Evolutionary conservation across 2,888 invertebrate genomes (phyloP), one percentile per base, ranked within the genome.

Genomic region (Polyommatus icarus): DNA sequence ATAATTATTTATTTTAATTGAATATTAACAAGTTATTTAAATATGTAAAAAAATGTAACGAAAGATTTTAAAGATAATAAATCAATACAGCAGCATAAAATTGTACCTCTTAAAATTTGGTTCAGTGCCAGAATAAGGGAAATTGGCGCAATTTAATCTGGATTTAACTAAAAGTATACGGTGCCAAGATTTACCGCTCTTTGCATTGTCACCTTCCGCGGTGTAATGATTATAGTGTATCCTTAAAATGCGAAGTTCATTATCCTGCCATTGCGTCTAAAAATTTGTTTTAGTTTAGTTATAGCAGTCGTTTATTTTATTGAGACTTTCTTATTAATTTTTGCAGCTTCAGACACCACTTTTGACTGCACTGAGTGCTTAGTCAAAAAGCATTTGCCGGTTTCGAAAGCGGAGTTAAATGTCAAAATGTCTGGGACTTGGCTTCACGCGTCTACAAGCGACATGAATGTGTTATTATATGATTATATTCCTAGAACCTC

Each of bases 181-280:
- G 77, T 73, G 77, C 77, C 77, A 77, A 77, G 77, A 73, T 77
- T 77, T 77, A 77, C 59, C 73, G 59, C 59, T 77, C 7, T 61
- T 46, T 20, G 18, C n/a, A 59, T 18, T 12, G 59, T 72, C 67
- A 67, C 57, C 77, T 54, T 72, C 71, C 46, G 40, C n/a, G 71
- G 36, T 20, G 15, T 75, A 50, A 75, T 75, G 3, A 75, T 73
- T 73, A 73, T 24, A 12, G 24, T 73, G 8, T 61, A 24, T 18
- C 59, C 59, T 20, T 59, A 8, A 12, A n/a, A 59, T 20, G 10
- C 59, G 20, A 59, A 20, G n/a, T 20, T 20, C 18, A 59, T 59
- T 59, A 59, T 59, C 8, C 3, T 59, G 46, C 10, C 10, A 59
- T 54, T 8, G 20, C 8, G 20, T 10, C 3, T 3, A 20, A 54